phyloP scores from a whole-genome alignment of 2,888 invertebrate species.

The Drosophila mimetica region DNA sequence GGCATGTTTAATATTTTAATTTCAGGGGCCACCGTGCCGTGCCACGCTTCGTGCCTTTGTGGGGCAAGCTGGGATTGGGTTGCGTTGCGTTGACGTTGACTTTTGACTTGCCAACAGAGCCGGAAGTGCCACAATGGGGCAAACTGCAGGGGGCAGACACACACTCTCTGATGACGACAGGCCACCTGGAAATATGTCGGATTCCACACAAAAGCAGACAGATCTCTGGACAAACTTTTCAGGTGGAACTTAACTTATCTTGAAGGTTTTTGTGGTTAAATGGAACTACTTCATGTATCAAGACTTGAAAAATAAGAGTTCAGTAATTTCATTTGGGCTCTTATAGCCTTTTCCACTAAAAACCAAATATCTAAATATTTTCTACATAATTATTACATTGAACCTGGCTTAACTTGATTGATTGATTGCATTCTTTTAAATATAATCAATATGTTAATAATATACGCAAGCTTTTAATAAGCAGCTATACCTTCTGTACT shows the following conservation, averaged over 20 bases:
- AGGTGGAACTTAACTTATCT: neutral
- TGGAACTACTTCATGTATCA: too few relatives aligned
- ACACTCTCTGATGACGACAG: constrained; percentile 4
- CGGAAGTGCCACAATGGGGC: constrained; percentile 22
- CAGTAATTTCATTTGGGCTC: too few relatives aligned
- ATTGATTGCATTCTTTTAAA: too few relatives aligned
- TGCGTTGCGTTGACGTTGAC: constrained; percentile 19
- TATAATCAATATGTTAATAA: too few relatives aligned
- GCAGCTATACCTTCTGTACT: too few relatives aligned
- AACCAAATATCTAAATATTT: too few relatives aligned
- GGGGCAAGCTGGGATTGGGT: constrained; percentile 37
- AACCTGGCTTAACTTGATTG: too few relatives aligned
- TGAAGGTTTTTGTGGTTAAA: too few relatives aligned
- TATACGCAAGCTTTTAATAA: too few relatives aligned
- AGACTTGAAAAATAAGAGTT: too few relatives aligned
- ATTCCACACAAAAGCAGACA: neutral
- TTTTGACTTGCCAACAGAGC: constrained; percentile 22
- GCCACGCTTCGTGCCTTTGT: constrained; percentile 36
- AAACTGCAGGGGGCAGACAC: neutral
- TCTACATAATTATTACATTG: too few relatives aligned
- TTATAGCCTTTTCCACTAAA: too few relatives aligned
- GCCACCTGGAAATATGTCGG: constrained; percentile 2
- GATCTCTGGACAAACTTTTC: neutral
- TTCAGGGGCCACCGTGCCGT: constrained; percentile 23
- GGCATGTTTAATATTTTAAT: constrained; percentile 42